phyloP scores from a whole-genome alignment of 2,797 vertebrate species.

The Enteromius unitaeniatus region DNA sequence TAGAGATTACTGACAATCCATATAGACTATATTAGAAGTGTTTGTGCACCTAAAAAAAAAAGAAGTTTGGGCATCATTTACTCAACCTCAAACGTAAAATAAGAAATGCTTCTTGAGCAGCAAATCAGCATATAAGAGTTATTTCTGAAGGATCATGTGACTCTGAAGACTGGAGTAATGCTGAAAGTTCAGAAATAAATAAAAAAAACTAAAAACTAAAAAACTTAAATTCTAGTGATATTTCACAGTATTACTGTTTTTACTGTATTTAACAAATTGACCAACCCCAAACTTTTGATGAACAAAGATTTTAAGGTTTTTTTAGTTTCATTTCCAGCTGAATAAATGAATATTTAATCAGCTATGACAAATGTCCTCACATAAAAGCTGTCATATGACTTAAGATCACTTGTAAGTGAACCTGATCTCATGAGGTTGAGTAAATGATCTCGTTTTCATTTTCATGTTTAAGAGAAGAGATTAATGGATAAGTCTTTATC shows the following conservation, averaged over 20 bases:
- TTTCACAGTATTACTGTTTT: neutral
- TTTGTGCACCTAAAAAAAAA: neutral
- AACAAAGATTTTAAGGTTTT: neutral
- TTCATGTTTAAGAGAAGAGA: neutral
- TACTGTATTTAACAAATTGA: neutral
- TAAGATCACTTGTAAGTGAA: neutral
- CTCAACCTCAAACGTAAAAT: neutral
- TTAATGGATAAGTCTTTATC: neutral
- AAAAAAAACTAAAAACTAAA: too few species aligned
- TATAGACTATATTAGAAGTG: conserved; percentile 3
- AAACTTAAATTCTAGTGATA: neutral
- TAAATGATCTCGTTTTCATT: neutral
- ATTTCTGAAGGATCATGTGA: neutral
- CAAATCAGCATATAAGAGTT: neutral
- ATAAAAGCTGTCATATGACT: neutral
- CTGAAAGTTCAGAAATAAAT: neutral
- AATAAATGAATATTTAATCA: neutral
- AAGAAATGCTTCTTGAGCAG: neutral
- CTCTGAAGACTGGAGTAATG: neutral
- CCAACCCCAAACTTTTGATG: neutral
- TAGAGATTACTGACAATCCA: conserved; percentile 35
- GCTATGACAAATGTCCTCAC: neutral
- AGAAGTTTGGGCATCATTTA: neutral
- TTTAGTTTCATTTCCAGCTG: neutral
- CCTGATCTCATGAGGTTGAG: neutral